Base-by-base conservation (phyloP, 2,113 vertebrate genomes). In the Podarcis raffonei region DNA sequence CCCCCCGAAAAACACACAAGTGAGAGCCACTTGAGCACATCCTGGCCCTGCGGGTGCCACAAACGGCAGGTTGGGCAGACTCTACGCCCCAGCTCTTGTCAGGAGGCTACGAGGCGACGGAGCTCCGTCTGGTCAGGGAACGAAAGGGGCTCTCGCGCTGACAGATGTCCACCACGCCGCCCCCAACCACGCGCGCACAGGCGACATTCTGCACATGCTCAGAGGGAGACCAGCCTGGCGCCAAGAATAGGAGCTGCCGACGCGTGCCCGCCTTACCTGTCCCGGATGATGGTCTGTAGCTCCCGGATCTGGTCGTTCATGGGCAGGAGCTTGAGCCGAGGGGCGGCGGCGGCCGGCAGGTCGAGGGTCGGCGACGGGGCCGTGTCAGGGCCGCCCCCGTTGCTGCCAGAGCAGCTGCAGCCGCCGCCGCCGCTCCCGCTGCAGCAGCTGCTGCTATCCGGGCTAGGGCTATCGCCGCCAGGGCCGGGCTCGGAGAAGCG, bases 301-400 rank as follows among this genome's bases (percentile, higher is more conserved):
- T 98, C 98, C 62, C 98, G 97, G 93, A 99, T 98, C 97, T 98
- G 98, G 94, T 98, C 98, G 91, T 98, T 99, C 95, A 98, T 97
- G n/a, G 98, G 98, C 53, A 98, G 97, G 89, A 98, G 96, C 87
- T 98, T 98, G 57, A 98, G 97, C 95, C 98, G 98, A 20, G 97
- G 95, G 75, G 65, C 39, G 39, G 11, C 57, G 88, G 53, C 6
- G 94, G 94, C 84, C 0, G 91, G 87, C 81, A 93, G 53, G 88
- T 83, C 62, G 89, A 32, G 11, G 93, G 89, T 1, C 87, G 22
- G 84, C 72, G 93, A 37, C 76, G 27, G 48, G 15, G 86, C 80
- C 65, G 82, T 91, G n/a, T 57, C 27, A 77, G 66, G 66, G n/a
- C 30, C 68, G n/a, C 25, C 68, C 23, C 72, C 72, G 22, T 65